Percentiles rank a stretch among this genome's conserved stretches.
phyloP scores from a whole-genome alignment of 2,113 vertebrate genomes.

The Otus sunia region DNA sequence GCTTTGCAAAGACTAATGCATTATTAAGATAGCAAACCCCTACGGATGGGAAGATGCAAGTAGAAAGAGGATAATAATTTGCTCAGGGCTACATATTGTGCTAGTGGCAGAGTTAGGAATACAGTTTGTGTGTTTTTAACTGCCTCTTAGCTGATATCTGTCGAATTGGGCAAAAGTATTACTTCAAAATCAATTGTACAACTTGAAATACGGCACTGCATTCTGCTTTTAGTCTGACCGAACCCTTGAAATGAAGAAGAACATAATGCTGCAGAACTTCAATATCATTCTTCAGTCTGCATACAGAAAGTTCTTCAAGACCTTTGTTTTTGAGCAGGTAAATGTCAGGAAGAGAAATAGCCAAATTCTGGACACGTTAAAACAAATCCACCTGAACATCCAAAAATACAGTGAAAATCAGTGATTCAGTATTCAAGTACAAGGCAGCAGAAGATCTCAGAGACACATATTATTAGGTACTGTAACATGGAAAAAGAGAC shows the following conservation, averaged over 20 bases:
- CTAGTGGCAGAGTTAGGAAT: not conserved
- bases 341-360: not conserved
- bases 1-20: constrained; percentile 11
- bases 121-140: not conserved
- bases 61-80: not conserved
- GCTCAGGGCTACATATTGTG: not conserved
- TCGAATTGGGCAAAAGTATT: not conserved
- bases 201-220: not conserved
- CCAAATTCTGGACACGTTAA: not conserved
- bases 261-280: not conserved
- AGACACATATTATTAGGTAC: not conserved
- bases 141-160: not conserved
- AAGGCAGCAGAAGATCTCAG: not conserved
- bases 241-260: not conserved
- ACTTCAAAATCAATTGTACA: not conserved
- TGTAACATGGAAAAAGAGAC: not conserved
- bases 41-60: not conserved
- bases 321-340: not conserved
- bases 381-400: not conserved
- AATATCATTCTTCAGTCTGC: not conserved
- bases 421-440: not conserved
- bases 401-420: not conserved
- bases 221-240: not conserved
- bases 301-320: not conserved
- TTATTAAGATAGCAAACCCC: constrained; percentile 11